Base-by-base conservation (phyloP, 1,140 invertebrate species). In the Drosophila leontia region DNA sequence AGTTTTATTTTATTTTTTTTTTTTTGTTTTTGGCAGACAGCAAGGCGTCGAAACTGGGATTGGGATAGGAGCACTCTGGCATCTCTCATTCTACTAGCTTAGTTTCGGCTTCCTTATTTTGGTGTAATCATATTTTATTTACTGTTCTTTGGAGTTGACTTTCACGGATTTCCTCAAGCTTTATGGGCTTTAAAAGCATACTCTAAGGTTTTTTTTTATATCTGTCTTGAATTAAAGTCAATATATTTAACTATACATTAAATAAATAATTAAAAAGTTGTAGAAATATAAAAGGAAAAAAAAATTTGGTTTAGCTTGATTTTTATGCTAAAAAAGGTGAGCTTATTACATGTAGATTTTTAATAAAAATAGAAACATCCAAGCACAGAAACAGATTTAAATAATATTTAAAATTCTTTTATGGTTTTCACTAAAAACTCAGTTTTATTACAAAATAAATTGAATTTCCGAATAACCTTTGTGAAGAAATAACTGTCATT, bases 21-120 rank as follows among this genome's bases (percentile, higher is more conserved):
- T 45, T 79, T 86, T 68, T 53, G 64, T 53, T 82, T 69, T 65
- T 75, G 81, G 70, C 85, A 88, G 85, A 88, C 85, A 81, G 50
- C 63, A 69, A 84, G 84, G 84, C 84, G 84, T 90, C 85, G 50
- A 53, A 47, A 48, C 32, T 39, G 50, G 42, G 50, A 50, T 75
- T 48, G 48, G 58, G n/a, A 74, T 50, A 59, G 45, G 47, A 60
- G 39, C 32, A 34, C 13, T 23, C 19, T 17, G 7, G 12, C n/a
- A 34, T 34, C 55, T 17, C n/a, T 34, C 17, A 9, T 12, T 7
- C 37, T 42, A 35, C 39, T 17, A 17, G 57, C 56, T 57, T 41
- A 39, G 51, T 23, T 55, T 23, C 17, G 15, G 17, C 42, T 3
- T 15, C 17, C 19, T n/a, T 7, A 34, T 57, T 37, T 56, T 56